phyloP scores from a whole-genome alignment of 1,140 invertebrate genomes.

The Drosophila baimaii region DNA sequence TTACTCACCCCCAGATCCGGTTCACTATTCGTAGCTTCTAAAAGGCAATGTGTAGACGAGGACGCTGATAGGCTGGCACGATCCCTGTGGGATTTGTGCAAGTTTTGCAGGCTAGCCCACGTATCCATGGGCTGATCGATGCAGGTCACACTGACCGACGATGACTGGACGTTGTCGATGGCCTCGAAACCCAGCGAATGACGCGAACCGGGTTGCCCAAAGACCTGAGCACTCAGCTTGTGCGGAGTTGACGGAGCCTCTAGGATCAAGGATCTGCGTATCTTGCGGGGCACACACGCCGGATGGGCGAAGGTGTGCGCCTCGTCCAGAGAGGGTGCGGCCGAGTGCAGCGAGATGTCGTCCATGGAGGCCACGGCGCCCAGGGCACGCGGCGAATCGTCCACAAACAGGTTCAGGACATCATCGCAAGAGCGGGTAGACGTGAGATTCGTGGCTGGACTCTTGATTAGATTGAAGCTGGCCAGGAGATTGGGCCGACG shows the following conservation, averaged over 20 bases:
- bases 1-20: constrained; percentile 82
- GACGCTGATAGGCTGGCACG: constrained; percentile 18
- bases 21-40: constrained; percentile 84
- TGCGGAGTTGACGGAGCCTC: constrained; percentile 53
- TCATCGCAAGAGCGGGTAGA: constrained; percentile 78
- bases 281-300: constrained; percentile 55
- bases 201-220: constrained; percentile 63
- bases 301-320: constrained; percentile 80
- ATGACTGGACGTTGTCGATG: constrained; percentile 71
- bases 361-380: constrained; percentile 65
- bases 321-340: constrained; percentile 56
- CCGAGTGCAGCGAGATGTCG: constrained; percentile 73
- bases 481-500: constrained; percentile 68
- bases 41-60: constrained; percentile 57
- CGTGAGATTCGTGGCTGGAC: constrained; percentile 67
- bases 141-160: constrained; percentile 12
- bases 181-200: constrained; percentile 72
- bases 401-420: constrained; percentile 62
- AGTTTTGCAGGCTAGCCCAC: constrained; percentile 87
- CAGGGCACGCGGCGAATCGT: constrained; percentile 47
- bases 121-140: constrained; percentile 70
- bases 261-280: constrained; percentile 50
- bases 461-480: constrained; percentile 78
- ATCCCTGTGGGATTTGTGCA: constrained; percentile 67
- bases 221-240: constrained; percentile 70